Percentiles rank a stretch among this genome's conserved stretches.
These are phyloP conservation scores for Tethya wilhelma DNA, from an alignment of 37 sponge, comb jelly and placozoan genomes.

Conservation along the genomic window DNA sequence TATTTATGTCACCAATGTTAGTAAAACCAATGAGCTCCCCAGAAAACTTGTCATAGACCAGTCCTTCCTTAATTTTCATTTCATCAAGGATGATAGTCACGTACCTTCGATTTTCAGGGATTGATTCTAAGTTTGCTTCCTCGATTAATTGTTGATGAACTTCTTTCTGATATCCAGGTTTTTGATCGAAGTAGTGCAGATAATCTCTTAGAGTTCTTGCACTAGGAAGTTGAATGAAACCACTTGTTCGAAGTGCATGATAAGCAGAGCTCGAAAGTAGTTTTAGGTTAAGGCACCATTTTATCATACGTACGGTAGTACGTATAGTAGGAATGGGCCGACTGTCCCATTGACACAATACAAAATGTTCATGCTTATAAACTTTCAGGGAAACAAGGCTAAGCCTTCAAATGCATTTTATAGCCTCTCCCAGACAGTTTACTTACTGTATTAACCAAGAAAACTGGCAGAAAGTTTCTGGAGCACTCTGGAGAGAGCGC, in stretches of 20 bases:
- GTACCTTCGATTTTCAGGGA: constrained; percentile 31
- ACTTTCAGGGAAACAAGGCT: too few species aligned
- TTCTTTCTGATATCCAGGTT: constrained; percentile 45
- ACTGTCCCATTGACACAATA: too few species aligned
- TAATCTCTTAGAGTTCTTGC: constrained; percentile 56
- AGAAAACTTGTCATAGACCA: constrained; percentile 20
- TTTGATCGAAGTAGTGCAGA: constrained; percentile 14
- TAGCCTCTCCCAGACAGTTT: too few species aligned
- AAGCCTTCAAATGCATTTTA: too few species aligned
- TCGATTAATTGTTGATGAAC: background rate
- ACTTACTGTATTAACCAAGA: too few species aligned
- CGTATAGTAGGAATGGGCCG: too few species aligned
- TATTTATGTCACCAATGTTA: constrained; percentile 33
- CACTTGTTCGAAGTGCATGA: constrained; percentile 24
- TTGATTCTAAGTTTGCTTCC: constrained; percentile 32
- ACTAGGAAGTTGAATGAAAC: constrained; percentile 35
- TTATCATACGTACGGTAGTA: too few species aligned
- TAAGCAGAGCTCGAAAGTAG: constrained; percentile 30
- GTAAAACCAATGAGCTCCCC: constrained; percentile 30
- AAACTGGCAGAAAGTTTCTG: too few species aligned
- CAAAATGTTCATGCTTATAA: too few species aligned
- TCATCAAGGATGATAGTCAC: constrained; percentile 15
- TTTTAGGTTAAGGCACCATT: constrained; percentile 53
- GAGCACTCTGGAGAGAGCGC: too few species aligned
- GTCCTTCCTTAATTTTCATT: too few species aligned